Conservation (phyloP, 35 echinoderm and acorn worm genomes). For the Apostichopus parvimensis region DNA sequence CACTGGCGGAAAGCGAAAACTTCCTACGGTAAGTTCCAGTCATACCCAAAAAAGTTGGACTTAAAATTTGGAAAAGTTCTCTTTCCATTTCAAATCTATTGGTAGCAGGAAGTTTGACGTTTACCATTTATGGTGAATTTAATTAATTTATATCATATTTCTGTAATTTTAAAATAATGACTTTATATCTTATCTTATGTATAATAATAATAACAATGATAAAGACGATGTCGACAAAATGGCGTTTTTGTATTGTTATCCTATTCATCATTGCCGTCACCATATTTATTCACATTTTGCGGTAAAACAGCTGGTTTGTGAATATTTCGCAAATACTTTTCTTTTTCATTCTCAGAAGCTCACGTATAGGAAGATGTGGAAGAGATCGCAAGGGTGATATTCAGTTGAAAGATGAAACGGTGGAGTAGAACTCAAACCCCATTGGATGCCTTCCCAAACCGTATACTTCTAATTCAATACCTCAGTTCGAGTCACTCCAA, state of each 20-base stretch:
- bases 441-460: too few species aligned
- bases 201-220: neutral
- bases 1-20: constrained; percentile 4
- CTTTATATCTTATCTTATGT: neutral
- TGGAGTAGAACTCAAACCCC: neutral
- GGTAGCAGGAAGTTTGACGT: too few species aligned
- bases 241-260: neutral
- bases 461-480: too few species aligned
- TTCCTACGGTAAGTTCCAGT: constrained; percentile 8
- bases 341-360: neutral
- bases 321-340: neutral
- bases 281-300: neutral
- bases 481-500: too few species aligned
- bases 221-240: neutral
- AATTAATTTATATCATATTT: too few species aligned
- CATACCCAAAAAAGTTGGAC: too few species aligned
- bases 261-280: neutral
- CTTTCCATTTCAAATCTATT: too few species aligned
- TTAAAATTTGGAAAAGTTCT: too few species aligned
- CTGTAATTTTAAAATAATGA: too few species aligned
- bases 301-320: neutral
- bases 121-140: too few species aligned
- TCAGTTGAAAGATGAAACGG: neutral
- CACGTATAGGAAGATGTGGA: neutral
- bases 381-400: neutral